Evolutionary conservation across 1,140 invertebrate species (phyloP), one percentile per base, ranked within the genome.

Genomic region (Goniozus legneri): DNA sequence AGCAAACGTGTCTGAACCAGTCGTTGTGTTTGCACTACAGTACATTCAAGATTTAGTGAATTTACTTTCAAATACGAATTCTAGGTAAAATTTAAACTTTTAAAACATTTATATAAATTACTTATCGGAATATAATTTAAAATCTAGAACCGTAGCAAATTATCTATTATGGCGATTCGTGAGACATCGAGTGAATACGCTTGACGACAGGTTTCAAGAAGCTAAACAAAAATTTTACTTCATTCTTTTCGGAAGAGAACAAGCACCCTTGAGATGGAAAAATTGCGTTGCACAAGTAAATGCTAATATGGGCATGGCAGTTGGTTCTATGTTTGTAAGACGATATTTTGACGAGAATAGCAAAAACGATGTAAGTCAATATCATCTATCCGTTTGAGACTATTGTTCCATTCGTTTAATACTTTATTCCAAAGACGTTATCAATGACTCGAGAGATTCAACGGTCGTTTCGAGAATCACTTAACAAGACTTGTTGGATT

Each of bases 121-220:
- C 12, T 27, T 27, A 27, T 27, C 24, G 12, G 12, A 27, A 40
- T 15, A 4, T 12, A 22, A 42, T 7, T 30, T 13, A n/a, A 35
- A n/a, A 4, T 31, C 1, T 47, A 73, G 71, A 50, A 74, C 79
- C 53, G 62, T 92, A 52, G 77, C 87, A 21, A 88, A 92, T 75
- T 89, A 93, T 74, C 58, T 92, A 36, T 70, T 94, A 10, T 95
- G 92, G 91, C 78, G 91, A 52, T 91, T 95, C 59, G 86, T 95
- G 21, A 82, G 88, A 48, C 88, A 92, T 64, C 78, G 91, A 52
- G 84, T 93, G 10, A 90, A 88, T 61, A 92, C 92, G 69, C 77
- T 95, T 44, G 91, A 92, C 50, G 82, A 87, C 61, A 77, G 88
- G 22, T 94, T 92, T 67, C 73, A 78, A 54, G 71, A 78, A 6